A percentile compares a stretch with the other conserved stretches of the same genome.
phyloP scores from a whole-genome alignment of 2,888 invertebrate species.

The Napeogenes inachia region DNA sequence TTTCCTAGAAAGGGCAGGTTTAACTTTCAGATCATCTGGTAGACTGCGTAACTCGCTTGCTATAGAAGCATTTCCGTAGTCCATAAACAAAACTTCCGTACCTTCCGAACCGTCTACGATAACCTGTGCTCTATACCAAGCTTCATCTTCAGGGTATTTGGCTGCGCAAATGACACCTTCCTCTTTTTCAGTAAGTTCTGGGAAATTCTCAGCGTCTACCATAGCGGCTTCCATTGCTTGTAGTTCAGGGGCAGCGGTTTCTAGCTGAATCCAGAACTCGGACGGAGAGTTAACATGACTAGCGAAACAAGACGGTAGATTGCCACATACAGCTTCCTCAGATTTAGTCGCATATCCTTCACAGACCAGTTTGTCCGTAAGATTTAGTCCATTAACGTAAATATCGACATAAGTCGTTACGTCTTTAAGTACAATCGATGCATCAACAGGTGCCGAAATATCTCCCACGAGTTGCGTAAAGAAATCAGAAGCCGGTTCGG shows the following conservation, averaged over 20 bases:
- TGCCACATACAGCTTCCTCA: slow-evolving; percentile 72
- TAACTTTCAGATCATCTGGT: slow-evolving; percentile 77
- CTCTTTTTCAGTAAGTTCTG: slow-evolving; percentile 61
- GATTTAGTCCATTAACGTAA: slow-evolving; percentile 76
- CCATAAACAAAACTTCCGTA: slow-evolving; percentile 81
- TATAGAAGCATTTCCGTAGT: slow-evolving; percentile 81
- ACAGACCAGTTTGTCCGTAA: slow-evolving; percentile 78
- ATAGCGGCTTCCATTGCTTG: slow-evolving; percentile 79
- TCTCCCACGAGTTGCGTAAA: slow-evolving; percentile 74
- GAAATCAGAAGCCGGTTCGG: slow-evolving; percentile 78
- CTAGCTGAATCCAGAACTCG: slow-evolving; percentile 88
- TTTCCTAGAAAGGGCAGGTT: slow-evolving; percentile 78
- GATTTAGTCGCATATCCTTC: slow-evolving; percentile 77
- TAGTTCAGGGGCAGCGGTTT: slow-evolving; percentile 75
- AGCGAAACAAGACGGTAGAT: slow-evolving; percentile 81
- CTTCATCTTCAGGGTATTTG: slow-evolving; percentile 79
- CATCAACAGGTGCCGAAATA: slow-evolving; percentile 68
- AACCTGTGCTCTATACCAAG: slow-evolving; percentile 83
- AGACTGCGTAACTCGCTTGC: slow-evolving; percentile 77
- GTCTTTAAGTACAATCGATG: slow-evolving; percentile 77
- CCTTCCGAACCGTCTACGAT: slow-evolving; percentile 75
- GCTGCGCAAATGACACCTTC: slow-evolving; percentile 80
- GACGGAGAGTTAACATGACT: slow-evolving; percentile 85
- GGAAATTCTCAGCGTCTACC: slow-evolving; percentile 74
- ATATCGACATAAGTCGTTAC: slow-evolving; percentile 81